These are phyloP conservation scores for Aulostomus chinensis DNA, from an alignment of 2,797 vertebrate genomes.

Conservation along the genomic window DNA sequence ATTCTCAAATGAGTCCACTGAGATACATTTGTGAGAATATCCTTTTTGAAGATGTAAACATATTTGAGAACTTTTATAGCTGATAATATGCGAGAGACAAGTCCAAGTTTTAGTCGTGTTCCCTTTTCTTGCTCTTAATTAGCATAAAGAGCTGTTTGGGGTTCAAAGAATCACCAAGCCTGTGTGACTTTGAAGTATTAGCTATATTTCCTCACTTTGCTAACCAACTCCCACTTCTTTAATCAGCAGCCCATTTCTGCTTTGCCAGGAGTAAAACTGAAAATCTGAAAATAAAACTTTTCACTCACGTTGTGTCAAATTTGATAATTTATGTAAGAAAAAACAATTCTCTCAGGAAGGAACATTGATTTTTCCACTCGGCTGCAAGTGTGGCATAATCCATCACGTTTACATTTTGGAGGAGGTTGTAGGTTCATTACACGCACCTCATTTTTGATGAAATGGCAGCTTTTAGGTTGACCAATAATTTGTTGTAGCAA, in stretches of 20 bases:
- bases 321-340: constrained; percentile 52
- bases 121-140: constrained; percentile 15
- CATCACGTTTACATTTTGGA: constrained; percentile 44
- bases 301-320: constrained; percentile 56
- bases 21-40: constrained; percentile 2
- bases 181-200: constrained; percentile 42
- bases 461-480: neutral
- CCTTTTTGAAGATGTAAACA: neutral
- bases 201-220: constrained; percentile 43
- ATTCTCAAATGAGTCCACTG: neutral
- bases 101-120: neutral
- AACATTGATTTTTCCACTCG: constrained; percentile 57
- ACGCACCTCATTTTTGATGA: constrained; percentile 8
- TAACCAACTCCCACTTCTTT: constrained; percentile 43
- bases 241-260: constrained; percentile 41
- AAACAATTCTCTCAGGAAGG: constrained; percentile 36
- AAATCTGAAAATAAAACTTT: constrained; percentile 55
- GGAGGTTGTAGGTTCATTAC: constrained; percentile 12
- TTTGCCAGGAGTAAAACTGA: constrained; percentile 49
- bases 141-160: constrained; percentile 25
- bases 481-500: neutral
- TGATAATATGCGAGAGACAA: too few species aligned
- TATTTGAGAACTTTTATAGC: constrained; percentile 2
- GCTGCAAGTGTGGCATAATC: constrained; percentile 34
- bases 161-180: constrained; percentile 3